Evolutionary conservation across 2,797 vertebrate genomes (phyloP).

Genomic region (Dermochelys coriacea): DNA sequence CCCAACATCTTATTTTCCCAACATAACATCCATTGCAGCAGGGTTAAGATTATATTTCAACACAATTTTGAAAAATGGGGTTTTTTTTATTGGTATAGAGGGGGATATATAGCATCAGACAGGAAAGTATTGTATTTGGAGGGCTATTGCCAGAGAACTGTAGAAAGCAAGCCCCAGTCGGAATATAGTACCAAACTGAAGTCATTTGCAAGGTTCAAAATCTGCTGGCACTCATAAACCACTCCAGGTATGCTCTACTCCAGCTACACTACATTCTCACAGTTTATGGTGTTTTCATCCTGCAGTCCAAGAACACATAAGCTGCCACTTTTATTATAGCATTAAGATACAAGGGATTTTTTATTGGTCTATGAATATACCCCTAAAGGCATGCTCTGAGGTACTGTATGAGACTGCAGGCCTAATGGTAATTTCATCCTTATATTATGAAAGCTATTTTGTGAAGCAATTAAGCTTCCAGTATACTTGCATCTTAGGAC

Average conservation of each 20-base stretch:
- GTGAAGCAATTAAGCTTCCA: background rate
- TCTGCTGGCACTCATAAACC: conserved; percentile 23
- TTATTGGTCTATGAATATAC: background rate
- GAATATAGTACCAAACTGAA: background rate
- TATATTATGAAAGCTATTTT: background rate
- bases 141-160: background rate
- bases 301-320: background rate
- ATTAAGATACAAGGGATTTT: conserved; percentile 36
- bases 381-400: conserved; percentile 8
- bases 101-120: background rate
- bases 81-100: background rate
- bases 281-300: conserved; percentile 21
- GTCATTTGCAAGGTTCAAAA: conserved; percentile 35
- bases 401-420: background rate
- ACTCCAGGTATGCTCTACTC: background rate
- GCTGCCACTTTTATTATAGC: conserved; percentile 5
- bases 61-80: background rate
- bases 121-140: background rate
- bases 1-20: background rate
- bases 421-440: background rate
- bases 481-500: conserved; percentile 11
- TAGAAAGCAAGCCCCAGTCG: background rate
- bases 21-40: background rate
- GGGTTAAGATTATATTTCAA: conserved; percentile 8
- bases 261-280: background rate